Base-by-base conservation (phyloP, 2,888 invertebrate species). In the Gortyna flavago region DNA sequence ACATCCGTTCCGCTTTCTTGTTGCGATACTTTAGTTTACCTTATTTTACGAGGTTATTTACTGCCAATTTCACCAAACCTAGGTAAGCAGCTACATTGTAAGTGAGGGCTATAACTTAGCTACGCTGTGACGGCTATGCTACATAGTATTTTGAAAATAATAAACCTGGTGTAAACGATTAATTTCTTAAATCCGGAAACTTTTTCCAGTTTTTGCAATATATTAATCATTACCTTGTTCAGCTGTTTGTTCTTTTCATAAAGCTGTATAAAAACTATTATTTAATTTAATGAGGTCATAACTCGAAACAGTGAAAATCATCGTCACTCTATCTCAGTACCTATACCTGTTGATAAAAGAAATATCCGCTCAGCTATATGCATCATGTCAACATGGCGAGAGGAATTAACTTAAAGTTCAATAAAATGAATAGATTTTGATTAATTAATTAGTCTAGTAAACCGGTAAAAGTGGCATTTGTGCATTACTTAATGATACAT, bases 1-100 rank as follows among this genome's bases (percentile, higher is more conserved):
- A 65, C 21, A 18, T 29, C 48, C 85, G 85, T 85, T 81, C 81
- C 81, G 81, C 81, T 85, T 66, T 81, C 69, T 81, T 66, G 25
- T 1, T 51, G 51, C 80, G 6, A 32, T 44, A 35, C 29, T 57
- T 64, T 35, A 77, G 57, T 62, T 57, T 48, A n/a, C 35, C 62
- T 77, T 35, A 35, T 51, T 51, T 76, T 54, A 66, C 59, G 29
- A 66, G 32, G n/a, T 65, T 75, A 51, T 84, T 51, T 35, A 68
- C 57, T 57, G 51, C 8, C 38, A 18, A 51, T 59, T 51, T 16
- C 16, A 41, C 67, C 18, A 41, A 64, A 48, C 25, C 11, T 21
- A n/a, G 16, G 21, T n/a, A 61, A 2, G 16, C 29, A 41, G 32
- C n/a, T 44, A 77, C n/a, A 35, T 78, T 41, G 38, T 77, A n/a